Base-by-base conservation (phyloP, 2,113 vertebrate species). In the Paraplagusia blochii region DNA sequence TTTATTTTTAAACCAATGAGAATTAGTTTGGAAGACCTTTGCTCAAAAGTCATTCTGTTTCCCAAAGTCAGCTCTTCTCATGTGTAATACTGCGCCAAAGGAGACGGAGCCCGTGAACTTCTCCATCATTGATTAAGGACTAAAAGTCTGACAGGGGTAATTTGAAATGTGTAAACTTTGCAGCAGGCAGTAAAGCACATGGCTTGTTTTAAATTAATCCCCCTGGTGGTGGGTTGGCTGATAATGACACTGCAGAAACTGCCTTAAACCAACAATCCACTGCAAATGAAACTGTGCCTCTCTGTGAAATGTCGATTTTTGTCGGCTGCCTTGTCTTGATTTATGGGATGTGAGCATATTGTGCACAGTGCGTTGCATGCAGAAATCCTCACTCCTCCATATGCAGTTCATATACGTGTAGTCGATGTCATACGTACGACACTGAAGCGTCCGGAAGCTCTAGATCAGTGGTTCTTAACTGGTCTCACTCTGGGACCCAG, bases 201-300 rank as follows among this genome's bases (percentile, higher is more conserved):
- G 19, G 64, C 55, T 63, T 22, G 43, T 67, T 75, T 73, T 40
- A 76, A 81, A 78, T 80, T 44, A 56, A 84, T 74, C 50, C 66
- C 71, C 49, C 44, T 53, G 66, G 76, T 57, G 10, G 53, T 14
- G 47, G 8, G 22, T 29, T 60, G 62, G 63, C 66, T 60, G 60
- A 35, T 75, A 57, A 66, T 67, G 57, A 63, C 63, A 48, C 38
- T 29, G 45, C 56, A 61, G 64, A 74, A 69, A 73, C 44, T 63
- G 74, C 72, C 76, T 63, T 47, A 73, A 79, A 67, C 79, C 55
- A 80, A 63, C 60, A 72, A 70, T 77, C 56, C 19, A 50, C 44
- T 64, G 72, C 49, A 48, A 63, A 72, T 76, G 48, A 65, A 84
- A 67, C 42, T 18, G 45, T 35, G 3, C 51, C 63, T 62, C 59